Conservation (phyloP, 2,797 vertebrate genomes). For the Acanthurus lineatus region DNA sequence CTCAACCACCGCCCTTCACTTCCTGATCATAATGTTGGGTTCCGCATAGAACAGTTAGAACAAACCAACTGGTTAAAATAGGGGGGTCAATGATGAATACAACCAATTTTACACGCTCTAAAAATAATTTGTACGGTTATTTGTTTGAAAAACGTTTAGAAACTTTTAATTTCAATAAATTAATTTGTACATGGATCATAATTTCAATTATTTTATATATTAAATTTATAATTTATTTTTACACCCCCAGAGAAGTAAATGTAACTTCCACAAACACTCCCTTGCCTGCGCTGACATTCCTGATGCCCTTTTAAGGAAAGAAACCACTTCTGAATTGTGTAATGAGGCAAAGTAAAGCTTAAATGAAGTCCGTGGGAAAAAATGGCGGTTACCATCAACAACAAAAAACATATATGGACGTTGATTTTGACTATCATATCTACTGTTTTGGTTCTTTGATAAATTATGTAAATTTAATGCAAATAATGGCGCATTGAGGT, state of each 20-base stretch:
- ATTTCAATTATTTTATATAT: fast-evolving
- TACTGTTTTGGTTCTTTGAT: neutral
- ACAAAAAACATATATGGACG: neutral
- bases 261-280: slow-evolving; percentile 56
- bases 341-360: slow-evolving; percentile 25
- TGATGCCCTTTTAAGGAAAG: slow-evolving; percentile 87
- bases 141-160: fast-evolving
- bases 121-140: fast-evolving
- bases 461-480: neutral
- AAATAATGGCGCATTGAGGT: neutral
- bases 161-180: no score
- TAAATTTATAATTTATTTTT: fast-evolving
- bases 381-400: neutral
- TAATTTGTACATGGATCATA: fast-evolving
- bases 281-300: slow-evolving; percentile 66
- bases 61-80: slow-evolving; percentile 61
- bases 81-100: fast-evolving
- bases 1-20: slow-evolving; percentile 90
- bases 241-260: slow-evolving; percentile 35
- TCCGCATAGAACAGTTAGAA: slow-evolving; percentile 61
- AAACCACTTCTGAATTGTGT: slow-evolving; percentile 41
- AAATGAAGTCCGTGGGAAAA: neutral
- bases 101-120: fast-evolving
- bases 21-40: slow-evolving; percentile 75
- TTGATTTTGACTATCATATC: neutral